Percentiles rank a stretch among this genome's conserved stretches.
phyloP scores from a whole-genome alignment of 2,797 vertebrate species.

The Buceros bicornis region DNA sequence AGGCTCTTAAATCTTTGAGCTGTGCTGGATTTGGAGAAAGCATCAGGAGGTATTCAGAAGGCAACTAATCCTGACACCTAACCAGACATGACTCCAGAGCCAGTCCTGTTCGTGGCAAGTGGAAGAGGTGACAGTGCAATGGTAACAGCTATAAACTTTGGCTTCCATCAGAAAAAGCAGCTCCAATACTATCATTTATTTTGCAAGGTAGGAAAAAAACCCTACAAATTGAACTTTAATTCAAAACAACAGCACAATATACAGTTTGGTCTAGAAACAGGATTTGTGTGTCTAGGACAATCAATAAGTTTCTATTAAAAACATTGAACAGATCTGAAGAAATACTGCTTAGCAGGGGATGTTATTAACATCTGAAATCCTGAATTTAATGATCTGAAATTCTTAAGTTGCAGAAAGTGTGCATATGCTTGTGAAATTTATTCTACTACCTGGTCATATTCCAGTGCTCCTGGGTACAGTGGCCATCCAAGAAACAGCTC shows the following conservation, averaged over 20 bases:
- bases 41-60: neutral
- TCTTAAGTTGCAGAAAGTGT: neutral
- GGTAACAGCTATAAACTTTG: neutral
- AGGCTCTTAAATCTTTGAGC: neutral
- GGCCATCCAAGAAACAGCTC: conserved; percentile 99
- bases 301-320: conserved; percentile 15
- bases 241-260: neutral
- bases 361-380: neutral
- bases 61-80: neutral
- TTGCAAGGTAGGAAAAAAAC: neutral
- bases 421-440: neutral
- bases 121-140: neutral
- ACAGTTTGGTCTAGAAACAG: neutral
- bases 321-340: neutral
- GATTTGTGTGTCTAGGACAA: conserved; percentile 1
- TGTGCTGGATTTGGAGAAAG: conserved; percentile 6
- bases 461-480: conserved; percentile 97
- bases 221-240: neutral
- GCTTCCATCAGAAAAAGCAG: neutral
- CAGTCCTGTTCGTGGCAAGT: neutral
- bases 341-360: neutral
- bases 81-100: neutral
- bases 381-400: neutral
- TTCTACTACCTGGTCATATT: conserved; percentile 96
- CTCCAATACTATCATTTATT: neutral